Evolutionary conservation across 2,797 vertebrate species (phyloP).

Genomic region (Sorex maritimensis): DNA sequence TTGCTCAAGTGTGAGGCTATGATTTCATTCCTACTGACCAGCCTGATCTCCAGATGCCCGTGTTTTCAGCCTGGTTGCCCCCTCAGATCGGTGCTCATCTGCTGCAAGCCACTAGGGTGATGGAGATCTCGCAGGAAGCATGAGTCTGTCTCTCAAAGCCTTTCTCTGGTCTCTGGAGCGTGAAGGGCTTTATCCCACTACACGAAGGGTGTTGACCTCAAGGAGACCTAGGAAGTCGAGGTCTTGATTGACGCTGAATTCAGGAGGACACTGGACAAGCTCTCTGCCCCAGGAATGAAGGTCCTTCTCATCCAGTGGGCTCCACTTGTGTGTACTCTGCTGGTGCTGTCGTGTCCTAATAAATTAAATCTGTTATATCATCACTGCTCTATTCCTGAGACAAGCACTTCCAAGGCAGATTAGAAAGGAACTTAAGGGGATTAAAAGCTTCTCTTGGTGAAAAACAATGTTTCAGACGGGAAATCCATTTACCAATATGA

Average conservation of each 20-base stretch:
- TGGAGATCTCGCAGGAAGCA: not conserved
- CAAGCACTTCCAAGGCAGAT: conserved; percentile 91
- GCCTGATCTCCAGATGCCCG: too few species aligned
- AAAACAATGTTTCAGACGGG: conserved; percentile 92
- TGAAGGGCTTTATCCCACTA: rapidly evolving
- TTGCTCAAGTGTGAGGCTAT: not conserved
- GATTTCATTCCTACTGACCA: not conserved
- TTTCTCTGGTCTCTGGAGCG: not conserved
- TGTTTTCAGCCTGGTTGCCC: not conserved
- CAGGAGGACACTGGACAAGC: not conserved
- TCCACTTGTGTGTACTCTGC: conserved; percentile 82
- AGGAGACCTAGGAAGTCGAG: not conserved
- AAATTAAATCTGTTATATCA: conserved; percentile 92
- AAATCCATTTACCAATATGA: conserved; percentile 93
- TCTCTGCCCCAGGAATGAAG: not conserved
- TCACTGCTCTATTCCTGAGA: conserved; percentile 91
- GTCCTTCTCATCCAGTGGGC: not conserved
- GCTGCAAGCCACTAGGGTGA: not conserved
- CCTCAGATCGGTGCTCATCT: not conserved
- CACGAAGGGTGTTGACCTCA: not conserved
- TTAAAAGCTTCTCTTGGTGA: conserved; percentile 92
- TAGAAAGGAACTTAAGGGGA: conserved; percentile 93
- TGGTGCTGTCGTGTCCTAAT: conserved; percentile 91
- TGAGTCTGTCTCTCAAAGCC: not conserved
- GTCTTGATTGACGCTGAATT: not conserved